These are phyloP conservation scores for Megaceryle torquata DNA, from an alignment of 2,113 vertebrate genomes.

Conservation along the genomic window DNA sequence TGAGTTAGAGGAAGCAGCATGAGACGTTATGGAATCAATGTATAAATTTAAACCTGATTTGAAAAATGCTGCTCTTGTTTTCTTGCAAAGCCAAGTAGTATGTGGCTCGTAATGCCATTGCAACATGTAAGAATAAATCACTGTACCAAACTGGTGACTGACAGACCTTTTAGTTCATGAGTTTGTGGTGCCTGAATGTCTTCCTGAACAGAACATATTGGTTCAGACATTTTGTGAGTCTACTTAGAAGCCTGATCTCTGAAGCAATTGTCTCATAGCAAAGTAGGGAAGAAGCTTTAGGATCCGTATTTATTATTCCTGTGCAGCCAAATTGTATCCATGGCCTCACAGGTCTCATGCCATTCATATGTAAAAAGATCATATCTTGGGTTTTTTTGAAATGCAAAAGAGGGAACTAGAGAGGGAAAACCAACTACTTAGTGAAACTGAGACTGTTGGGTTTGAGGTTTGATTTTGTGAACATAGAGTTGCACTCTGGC, in stretches of 20 bases:
- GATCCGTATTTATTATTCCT: not conserved
- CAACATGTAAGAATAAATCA: slow-evolving; percentile 11
- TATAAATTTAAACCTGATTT: slow-evolving; percentile 9
- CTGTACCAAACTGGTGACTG: not conserved
- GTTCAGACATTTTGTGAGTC: not conserved
- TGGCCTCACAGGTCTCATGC: not conserved
- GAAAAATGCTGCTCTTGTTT: slow-evolving; percentile 12
- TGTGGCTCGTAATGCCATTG: not conserved
- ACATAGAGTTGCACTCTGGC: not conserved
- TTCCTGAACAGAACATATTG: not conserved
- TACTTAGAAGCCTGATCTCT: not conserved
- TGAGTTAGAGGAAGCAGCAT: not conserved
- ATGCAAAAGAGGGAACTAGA: not conserved
- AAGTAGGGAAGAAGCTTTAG: not conserved
- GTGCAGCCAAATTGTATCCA: not conserved
- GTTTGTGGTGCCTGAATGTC: not conserved
- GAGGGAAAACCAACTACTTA: not conserved
- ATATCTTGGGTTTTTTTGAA: not conserved
- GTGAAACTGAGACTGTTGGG: not conserved
- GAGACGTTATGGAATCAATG: not conserved
- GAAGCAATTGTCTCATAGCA: not conserved
- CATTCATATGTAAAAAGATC: not conserved
- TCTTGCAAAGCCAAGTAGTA: not conserved
- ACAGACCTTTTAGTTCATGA: not conserved
- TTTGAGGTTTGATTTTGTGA: not conserved